Conservation (phyloP, 2,888 invertebrate species). For the Stramonita haemastoma region DNA sequence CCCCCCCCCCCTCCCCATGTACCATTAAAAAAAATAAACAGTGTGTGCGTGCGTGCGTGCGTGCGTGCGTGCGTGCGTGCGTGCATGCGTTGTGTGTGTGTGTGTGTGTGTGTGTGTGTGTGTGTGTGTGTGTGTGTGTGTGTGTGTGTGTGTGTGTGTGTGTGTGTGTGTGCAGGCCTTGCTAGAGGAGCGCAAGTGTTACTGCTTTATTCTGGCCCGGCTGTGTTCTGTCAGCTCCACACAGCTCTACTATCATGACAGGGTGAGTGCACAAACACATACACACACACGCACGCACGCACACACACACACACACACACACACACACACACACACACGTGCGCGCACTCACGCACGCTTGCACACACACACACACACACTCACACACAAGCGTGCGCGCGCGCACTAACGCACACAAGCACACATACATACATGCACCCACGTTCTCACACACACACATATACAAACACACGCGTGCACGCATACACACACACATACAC, state of each 20-base stretch:
- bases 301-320: no score
- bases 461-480: neutral
- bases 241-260: conserved; percentile 63
- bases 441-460: no score
- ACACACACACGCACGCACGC: neutral
- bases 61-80: no score
- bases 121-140: neutral
- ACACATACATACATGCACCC: no score
- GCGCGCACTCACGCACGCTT: no score
- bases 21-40: no score
- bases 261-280: conserved; percentile 36
- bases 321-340: no score
- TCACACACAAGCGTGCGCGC: no score
- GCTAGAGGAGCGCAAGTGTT: conserved; percentile 72
- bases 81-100: neutral
- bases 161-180: conserved; percentile 62
- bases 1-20: no score
- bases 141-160: neutral
- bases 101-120: neutral
- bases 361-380: neutral
- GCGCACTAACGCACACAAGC: no score
- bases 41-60: no score
- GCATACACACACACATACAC: no score
- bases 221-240: conserved; percentile 66
- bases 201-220: conserved; percentile 72